Base-by-base conservation (phyloP, 2,797 vertebrate genomes). In the Pithecia hirsuta region DNA sequence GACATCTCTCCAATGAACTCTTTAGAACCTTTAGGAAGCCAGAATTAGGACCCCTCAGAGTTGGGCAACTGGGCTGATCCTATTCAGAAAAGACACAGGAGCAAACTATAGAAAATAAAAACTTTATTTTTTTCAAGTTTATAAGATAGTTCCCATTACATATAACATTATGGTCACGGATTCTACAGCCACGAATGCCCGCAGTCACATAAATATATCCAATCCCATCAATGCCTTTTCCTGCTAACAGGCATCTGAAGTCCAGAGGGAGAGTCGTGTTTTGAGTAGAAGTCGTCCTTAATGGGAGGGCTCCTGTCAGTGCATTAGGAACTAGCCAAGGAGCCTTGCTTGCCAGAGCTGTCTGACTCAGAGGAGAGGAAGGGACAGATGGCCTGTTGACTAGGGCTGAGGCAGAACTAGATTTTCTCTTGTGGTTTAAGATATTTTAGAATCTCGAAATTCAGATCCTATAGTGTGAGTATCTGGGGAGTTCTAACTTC, bases 111-210 rank as follows among this genome's bases (percentile, higher is more conserved):
- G 99, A 99, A 99, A 99, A 99, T 99, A 99, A 98, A 99, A 98
- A 97, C 96, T 99, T 99, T 98, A 98, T 98, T 98, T 97, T 98
- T 98, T 98, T 99, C 98, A 99, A 99, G 98, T 99, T 98, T 98
- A 98, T 97, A 98, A 98, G 98, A 98, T 97, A 98, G 98, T 98
- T 98, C 97, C 98, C 97, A 89, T 98, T 96, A 98, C 98, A 98
- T 97, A 98, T 96, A 98, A 97, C 98, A 97, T 85, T 78, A 95
- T 80, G 79, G 92, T 97, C 93, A 96, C 85, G 85, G 93, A 97
- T 93, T 97, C 97, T 7, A n/a, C 91, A 97, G 96, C 96, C 95
- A 96, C 74, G 80, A 98, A 98, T 64, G 48, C 97, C 98, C 78
- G 17, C 17, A 95, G 87, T 94, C 97, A 97, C 24, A 2, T 88